Evolutionary conservation across 2,113 vertebrate species (phyloP), one percentile per base, ranked within the genome.

Genomic region (Solea senegalensis): DNA sequence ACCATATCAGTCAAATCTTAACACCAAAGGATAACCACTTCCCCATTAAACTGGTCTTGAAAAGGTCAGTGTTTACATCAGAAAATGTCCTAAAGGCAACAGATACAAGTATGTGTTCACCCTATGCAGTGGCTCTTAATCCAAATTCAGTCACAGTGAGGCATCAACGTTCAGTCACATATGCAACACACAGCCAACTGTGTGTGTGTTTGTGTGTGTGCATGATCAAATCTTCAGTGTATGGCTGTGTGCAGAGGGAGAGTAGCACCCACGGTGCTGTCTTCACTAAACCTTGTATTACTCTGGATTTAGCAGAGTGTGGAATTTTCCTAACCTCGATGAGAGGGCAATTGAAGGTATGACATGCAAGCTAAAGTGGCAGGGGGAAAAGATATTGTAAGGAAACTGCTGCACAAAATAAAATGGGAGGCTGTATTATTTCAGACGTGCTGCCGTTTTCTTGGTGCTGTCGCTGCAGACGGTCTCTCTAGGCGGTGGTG

Each of bases 111-210:
- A 34, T 6, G 34, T 21, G 21, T 21, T 27, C 65, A 71, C 53
- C 65, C 72, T 43, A 69, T 39, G 43, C 54, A 80, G 69, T 60
- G 64, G 85, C 83, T 78, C 81, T 80, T 86, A 88, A 85, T 81
- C 82, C 64, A 88, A 88, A 87, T 86, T 68, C 65, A 56, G 59
- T 73, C 74, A 74, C 69, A 49, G 43, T 21, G 56, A 52, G 66
- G 13, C 3, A 46, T 46, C 44, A 46, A 9, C 44, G 13, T 46
- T 11, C 44, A 39, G 43, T 59, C 69, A 60, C 54, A 60, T 55
- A 57, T 50, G 49, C 34, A 65, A 34, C 45, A 39, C 26, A 53
- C 50, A 39, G 21, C 27, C 43, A 65, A 55, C 41, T 73, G 50
- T 5, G 68, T 13, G 46, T 65, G 54, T 51, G 13, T 57, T 1